Base-by-base conservation (phyloP, 2,888 invertebrate species). In the Eurytoma adleriae region DNA sequence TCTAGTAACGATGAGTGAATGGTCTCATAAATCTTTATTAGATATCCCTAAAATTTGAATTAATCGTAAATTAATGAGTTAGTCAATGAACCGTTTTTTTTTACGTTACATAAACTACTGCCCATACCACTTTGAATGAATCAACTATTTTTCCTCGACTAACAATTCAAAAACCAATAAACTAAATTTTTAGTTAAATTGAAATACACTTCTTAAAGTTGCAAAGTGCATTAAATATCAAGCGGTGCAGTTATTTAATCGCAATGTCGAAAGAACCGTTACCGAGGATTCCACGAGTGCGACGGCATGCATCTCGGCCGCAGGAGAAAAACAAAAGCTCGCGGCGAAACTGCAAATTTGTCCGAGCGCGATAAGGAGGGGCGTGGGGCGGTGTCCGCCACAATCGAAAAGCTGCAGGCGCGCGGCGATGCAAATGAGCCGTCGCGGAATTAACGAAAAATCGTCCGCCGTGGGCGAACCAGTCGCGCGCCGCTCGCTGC, bases 361-460 rank as follows among this genome's bases (percentile, higher is more conserved):
- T 48, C n/a, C 48, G 18, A n/a, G n/a, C 12, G n/a, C 48, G 64
- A 64, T 64, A 64, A 64, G 48, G 48, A 64, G 40, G 10, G 40
- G 7, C 40, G 40, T 10, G 40, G 40, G 10, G 40, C 40, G 10
- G 40, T 40, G 54, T 12, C n/a, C 61, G 30, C 52, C 50, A 70
- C 62, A 62, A 67, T 59, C 64, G 66, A 48, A 16, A 69, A 70
- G 56, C 54, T 64, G 27, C 64, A 30, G 14, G 56, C 16, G 40
- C 74, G 24, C 24, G 24, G 24, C 24, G 61, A 75, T 85, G 81
- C 80, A 79, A 69, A 82, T 68, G 68, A 68, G 54, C 10, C 40
- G 18, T n/a, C n/a, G 14, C 27, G 56, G 66, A 78, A 78, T 78
- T 72, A 72, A 72, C 80, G 81, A 81, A 82, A 82, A 83, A 81